Base-by-base conservation (phyloP, 2,113 vertebrate species). In the Lepus americanus region DNA sequence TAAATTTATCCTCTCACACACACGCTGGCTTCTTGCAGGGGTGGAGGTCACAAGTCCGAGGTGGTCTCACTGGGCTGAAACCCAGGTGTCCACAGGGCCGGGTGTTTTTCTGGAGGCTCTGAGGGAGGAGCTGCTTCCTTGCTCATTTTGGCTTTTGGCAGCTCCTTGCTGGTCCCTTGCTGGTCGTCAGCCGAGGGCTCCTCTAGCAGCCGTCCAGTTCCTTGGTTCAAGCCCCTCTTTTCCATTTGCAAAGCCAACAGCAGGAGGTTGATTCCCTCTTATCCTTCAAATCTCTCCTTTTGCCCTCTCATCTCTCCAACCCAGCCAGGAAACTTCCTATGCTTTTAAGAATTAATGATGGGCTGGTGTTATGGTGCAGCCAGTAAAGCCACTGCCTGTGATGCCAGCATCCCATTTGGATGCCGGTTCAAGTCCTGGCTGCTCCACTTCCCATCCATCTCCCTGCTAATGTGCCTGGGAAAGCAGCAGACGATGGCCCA, bases 241-340 rank as follows among this genome's bases (percentile, higher is more conserved):
- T 87, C 44, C 73, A 14, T 25, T 31, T 85, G 90, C 92, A 86
- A 94, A 93, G 73, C 14, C 73, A 27, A 66, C 27, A 67, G 14
- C 11, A 25, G 13, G 20, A 20, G 76, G 10, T 31, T 74, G 80
- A 70, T 25, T 70, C 11, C 8, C 69, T 69, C 39, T 90, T 11
- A 11, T 8, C 63, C n/a, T 39, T n/a, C 3, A 17, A 16, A 23
- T n/a, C 13, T 73, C 23, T 59, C 49, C 53, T 78, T 27, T 61
- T 85, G 17, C 23, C 27, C 36, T 69, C 31, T 91, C 51, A 51
- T n/a, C 36, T 83, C 61, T 92, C 36, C 70, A 33, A 72, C 2
- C 19, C 22, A 67, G 49, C 14, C 19, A 59, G 53, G 51, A 29
- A 51, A 70, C 44, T 33, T 31, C 88, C 76, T 94, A 51, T 78